Conservation (phyloP, 2,113 vertebrate species). For the Phalacrocorax carbo region DNA sequence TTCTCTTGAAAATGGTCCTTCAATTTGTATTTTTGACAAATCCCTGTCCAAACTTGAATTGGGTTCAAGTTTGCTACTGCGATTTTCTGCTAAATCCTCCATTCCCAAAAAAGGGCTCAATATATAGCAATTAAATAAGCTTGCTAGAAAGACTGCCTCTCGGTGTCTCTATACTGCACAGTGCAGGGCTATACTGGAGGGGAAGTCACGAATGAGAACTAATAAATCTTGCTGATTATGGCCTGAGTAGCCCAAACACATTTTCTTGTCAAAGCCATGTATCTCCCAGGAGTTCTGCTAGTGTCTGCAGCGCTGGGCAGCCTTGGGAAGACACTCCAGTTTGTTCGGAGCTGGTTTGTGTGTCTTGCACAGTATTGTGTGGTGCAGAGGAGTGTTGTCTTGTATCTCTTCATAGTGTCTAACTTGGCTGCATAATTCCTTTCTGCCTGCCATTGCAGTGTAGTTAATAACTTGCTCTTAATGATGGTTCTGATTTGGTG, state of each 20-base stretch:
- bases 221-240: neutral
- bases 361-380: neutral
- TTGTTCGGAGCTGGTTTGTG: neutral
- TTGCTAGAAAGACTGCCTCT: neutral
- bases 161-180: neutral
- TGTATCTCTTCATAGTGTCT: neutral
- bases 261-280: neutral
- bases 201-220: neutral
- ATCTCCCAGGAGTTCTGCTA: neutral
- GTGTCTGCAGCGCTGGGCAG: neutral
- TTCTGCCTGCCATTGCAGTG: neutral
- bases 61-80: neutral
- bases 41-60: neutral
- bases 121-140: neutral
- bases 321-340: neutral
- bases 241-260: neutral
- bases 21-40: neutral
- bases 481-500: neutral
- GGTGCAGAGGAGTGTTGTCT: neutral
- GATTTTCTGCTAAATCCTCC: neutral
- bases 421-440: neutral
- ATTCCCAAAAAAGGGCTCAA: neutral
- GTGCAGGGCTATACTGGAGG: neutral
- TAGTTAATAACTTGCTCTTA: neutral
- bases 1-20: neutral